Evolutionary conservation across 92 coral and sea anemone species (phyloP).

Genomic region (Bergia puertoricense): DNA sequence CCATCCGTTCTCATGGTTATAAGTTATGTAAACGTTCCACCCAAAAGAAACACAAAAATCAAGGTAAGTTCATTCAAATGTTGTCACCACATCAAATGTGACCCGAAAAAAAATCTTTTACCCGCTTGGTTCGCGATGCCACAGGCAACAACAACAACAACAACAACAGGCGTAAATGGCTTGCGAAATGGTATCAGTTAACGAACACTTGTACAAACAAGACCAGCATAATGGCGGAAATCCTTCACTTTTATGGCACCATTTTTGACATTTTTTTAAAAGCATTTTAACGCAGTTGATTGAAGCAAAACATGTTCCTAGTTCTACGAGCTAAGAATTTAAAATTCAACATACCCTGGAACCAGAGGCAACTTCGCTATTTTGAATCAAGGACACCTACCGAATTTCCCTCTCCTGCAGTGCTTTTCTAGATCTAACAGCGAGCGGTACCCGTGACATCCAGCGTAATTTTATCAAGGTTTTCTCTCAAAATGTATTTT

Average conservation of each 20-base stretch:
- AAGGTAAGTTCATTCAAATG: neutral
- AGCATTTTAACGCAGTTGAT: neutral
- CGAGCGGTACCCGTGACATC: no score
- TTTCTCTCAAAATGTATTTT: neutral
- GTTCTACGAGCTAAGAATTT: no score
- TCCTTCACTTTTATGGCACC: neutral
- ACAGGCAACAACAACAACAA: conserved; percentile 8
- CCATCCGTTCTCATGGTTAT: neutral
- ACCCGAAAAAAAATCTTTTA: neutral
- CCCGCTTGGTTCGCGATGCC: neutral
- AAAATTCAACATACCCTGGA: no score
- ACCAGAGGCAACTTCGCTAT: no score
- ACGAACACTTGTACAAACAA: conserved; percentile 25
- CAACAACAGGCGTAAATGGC: conserved; percentile 6
- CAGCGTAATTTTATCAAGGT: no score
- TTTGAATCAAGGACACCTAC: no score
- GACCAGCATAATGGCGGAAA: neutral
- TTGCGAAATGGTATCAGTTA: neutral
- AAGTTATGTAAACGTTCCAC: neutral
- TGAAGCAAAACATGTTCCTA: neutral
- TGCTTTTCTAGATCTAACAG: no score
- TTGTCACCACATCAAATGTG: conserved; percentile 28
- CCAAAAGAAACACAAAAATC: conserved; percentile 6
- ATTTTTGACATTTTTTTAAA: neutral
- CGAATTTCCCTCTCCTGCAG: no score